Conservation (phyloP, 2,797 vertebrate genomes). For the Monodelphis domestica region DNA sequence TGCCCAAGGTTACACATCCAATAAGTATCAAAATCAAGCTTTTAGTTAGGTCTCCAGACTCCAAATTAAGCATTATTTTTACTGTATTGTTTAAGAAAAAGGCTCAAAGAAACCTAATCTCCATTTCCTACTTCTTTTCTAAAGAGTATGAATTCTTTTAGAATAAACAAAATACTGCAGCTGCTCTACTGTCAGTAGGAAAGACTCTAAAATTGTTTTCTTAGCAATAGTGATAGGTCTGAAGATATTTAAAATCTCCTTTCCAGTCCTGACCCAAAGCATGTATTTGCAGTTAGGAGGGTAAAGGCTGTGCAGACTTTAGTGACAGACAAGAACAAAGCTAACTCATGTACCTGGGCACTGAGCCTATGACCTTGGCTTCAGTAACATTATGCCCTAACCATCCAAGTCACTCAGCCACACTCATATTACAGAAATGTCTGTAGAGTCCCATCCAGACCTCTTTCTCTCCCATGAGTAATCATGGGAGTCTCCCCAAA, state of each 20-base stretch:
- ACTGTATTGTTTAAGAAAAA: neutral
- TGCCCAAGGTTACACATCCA: neutral
- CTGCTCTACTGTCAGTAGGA: neutral
- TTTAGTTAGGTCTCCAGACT: neutral
- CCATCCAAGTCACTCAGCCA: neutral
- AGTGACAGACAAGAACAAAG: conserved; percentile 23
- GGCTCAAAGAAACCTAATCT: neutral
- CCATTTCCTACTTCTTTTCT: neutral
- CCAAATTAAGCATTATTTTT: neutral
- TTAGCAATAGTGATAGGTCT: neutral
- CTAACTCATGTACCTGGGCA: neutral
- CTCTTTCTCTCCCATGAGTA: neutral
- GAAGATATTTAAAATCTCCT: neutral
- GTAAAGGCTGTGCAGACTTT: neutral
- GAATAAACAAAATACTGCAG: neutral
- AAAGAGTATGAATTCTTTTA: neutral
- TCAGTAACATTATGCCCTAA: neutral
- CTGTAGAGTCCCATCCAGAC: neutral
- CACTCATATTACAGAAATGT: neutral
- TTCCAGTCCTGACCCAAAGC: neutral
- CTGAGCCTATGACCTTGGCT: neutral
- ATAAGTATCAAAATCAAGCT: neutral
- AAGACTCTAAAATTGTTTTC: neutral
- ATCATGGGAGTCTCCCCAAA: conserved; percentile 27
- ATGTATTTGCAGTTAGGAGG: neutral